phyloP scores from a whole-genome alignment of 2,797 vertebrate genomes.

The Gambusia yucatana region DNA sequence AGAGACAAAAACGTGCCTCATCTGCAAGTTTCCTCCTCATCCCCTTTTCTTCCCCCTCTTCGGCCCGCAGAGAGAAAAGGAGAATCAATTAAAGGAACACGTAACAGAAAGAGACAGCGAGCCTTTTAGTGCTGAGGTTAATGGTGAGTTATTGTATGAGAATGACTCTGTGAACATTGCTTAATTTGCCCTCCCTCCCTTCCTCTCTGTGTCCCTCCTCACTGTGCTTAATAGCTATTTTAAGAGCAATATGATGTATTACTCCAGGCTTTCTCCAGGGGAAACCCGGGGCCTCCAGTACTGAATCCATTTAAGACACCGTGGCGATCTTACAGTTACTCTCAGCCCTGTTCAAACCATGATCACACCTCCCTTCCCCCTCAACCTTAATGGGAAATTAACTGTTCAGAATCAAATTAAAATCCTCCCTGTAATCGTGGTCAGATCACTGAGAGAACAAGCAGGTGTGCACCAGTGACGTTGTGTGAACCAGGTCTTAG shows the following conservation, averaged over 20 bases:
- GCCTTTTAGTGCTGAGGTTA: conserved; percentile 75
- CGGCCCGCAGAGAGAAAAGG: conserved; percentile 54
- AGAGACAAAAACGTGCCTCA: conserved; percentile 28
- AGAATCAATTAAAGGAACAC: conserved; percentile 76
- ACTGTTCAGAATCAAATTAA: conserved; percentile 43
- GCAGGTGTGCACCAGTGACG: conserved; percentile 1
- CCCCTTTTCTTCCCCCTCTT: conserved; percentile 24
- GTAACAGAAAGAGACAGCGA: conserved; percentile 60
- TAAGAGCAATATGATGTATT: conserved; percentile 83
- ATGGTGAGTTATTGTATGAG: conserved; percentile 79
- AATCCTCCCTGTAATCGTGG: conserved; percentile 35
- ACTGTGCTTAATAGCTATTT: conserved; percentile 78
- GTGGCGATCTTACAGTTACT: conserved; percentile 60
- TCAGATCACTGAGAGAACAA: conserved; percentile 31
- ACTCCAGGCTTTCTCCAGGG: conserved; percentile 71
- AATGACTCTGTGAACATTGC: conserved; percentile 70
- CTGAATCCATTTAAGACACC: conserved; percentile 70
- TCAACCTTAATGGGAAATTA: conserved; percentile 58
- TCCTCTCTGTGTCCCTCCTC: conserved; percentile 43
- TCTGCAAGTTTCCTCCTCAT: conserved; percentile 47
- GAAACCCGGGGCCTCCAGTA: conserved; percentile 61
- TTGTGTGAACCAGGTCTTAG: conserved; percentile 3
- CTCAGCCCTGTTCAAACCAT: conserved; percentile 53
- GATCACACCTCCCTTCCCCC: conserved; percentile 2
- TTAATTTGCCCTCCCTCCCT: conserved; percentile 56